Evolutionary conservation across 2,888 invertebrate species (phyloP).

Genomic region (Cataglyphis albicans): DNA sequence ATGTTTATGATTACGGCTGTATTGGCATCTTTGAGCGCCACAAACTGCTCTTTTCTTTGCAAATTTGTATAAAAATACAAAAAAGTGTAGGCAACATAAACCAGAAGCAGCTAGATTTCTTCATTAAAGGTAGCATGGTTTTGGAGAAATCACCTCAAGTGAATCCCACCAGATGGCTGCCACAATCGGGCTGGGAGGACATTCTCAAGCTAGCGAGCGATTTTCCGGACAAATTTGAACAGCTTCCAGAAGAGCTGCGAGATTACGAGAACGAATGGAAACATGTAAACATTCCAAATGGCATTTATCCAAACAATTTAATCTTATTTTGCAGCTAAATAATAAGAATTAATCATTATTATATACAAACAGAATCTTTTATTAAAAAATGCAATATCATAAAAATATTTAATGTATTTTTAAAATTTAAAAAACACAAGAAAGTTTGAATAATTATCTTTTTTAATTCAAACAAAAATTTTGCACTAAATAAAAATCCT

Average conservation of each 20-base stretch:
- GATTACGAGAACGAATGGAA: slow-evolving; percentile 90
- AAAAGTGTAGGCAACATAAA: slow-evolving; percentile 89
- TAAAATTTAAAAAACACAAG: not conserved
- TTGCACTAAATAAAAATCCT: not conserved
- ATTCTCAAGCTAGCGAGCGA: slow-evolving; percentile 90
- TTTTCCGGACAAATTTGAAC: slow-evolving; percentile 89
- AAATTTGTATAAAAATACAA: slow-evolving; percentile 94
- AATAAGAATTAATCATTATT: not conserved
- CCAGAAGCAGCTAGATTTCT: slow-evolving; percentile 94
- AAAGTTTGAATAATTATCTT: not conserved
- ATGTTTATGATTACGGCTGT: slow-evolving; percentile 96
- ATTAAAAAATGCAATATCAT: not conserved
- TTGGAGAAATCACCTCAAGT: slow-evolving; percentile 90
- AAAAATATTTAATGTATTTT: not conserved
- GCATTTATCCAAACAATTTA: not conserved
- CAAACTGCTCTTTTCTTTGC: slow-evolving; percentile 95
- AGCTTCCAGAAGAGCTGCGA: slow-evolving; percentile 87
- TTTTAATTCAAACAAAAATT: not conserved
- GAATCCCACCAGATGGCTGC: slow-evolving; percentile 92
- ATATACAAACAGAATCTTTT: not conserved
- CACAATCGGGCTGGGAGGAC: slow-evolving; percentile 93
- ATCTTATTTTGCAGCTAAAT: not conserved
- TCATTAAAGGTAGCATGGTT: slow-evolving; percentile 94
- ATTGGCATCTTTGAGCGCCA: slow-evolving; percentile 97
- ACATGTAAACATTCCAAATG: slow-evolving; percentile 86